Evolutionary conservation across 2,888 invertebrate genomes (phyloP), one percentile per base, ranked within the genome.

Genomic region (Taenaris catops): DNA sequence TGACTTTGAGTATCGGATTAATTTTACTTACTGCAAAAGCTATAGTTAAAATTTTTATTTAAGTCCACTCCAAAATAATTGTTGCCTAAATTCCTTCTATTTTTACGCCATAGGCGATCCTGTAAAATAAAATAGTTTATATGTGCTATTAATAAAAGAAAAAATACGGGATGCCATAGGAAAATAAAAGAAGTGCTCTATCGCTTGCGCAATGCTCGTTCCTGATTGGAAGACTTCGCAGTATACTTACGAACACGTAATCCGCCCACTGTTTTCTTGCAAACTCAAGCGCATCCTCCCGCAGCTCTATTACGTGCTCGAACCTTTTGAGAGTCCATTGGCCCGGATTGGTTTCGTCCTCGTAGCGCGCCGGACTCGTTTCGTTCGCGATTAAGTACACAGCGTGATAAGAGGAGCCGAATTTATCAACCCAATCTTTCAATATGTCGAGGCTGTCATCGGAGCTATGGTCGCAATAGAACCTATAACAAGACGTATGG

Each of bases 221-320:
- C n/a, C n/a, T n/a, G n/a, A n/a, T n/a, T n/a, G n/a, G n/a, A n/a
- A n/a, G n/a, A n/a, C n/a, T n/a, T n/a, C n/a, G n/a, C n/a, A n/a
- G n/a, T n/a, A n/a, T 38, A 86, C 91, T 90, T 87, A 96, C 96
- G 87, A 96, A 93, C 44, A 96, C 67, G 72, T 90, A 98, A 75
- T 98, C 97, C 3, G 96, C 95, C 96, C 97, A 97, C 34, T 90
- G 88, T 47, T 89, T 74, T 48, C 93, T 89, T 0, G 93, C 96
- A 63, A 90, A 88, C 19, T 89, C 69, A 4, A 97, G 68, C 1
- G 94, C 94, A 46, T 90, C 78, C 66, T 97, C 95, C 53, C 96
- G 90, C 25, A 96, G 65, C 8, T 81, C 62, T 43, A 98, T 97
- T 6, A 98, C 79, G 72, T 96, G 93, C 14, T 87, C 76, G 72